Percentiles rank a stretch among this genome's conserved stretches.
Evolutionary conservation across 1,140 invertebrate genomes (phyloP).

Genomic region (Caenorhabditis briggsae): DNA sequence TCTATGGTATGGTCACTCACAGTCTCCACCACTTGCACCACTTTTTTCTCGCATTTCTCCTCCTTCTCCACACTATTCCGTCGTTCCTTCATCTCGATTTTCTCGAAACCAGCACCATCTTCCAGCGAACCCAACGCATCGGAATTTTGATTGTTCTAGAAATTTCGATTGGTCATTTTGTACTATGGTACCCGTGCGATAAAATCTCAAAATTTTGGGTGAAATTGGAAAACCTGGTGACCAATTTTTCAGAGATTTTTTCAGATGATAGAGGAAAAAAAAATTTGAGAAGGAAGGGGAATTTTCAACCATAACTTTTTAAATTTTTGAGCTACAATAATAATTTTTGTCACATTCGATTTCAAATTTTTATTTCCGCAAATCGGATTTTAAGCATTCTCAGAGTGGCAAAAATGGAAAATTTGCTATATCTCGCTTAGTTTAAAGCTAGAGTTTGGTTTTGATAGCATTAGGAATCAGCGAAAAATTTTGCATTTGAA

Average conservation of each 20-base stretch:
- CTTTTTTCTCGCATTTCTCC: conserved; percentile 32
- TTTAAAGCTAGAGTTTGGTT: no score
- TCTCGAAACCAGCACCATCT: conserved; percentile 32
- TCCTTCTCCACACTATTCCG: not conserved
- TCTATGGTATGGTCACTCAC: not conserved
- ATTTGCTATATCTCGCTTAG: no score
- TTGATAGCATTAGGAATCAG: no score
- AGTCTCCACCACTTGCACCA: not conserved
- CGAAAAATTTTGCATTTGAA: no score
- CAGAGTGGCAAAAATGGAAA: no score
- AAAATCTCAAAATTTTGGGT: not conserved
- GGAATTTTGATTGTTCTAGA: conserved; percentile 22
- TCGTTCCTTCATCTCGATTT: conserved; percentile 44
- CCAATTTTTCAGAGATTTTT: not conserved
- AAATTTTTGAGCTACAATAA: no score
- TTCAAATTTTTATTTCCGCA: no score
- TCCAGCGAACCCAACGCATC: conserved; percentile 4
- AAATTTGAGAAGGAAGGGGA: no score
- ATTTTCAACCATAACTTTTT: no score
- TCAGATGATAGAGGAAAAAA: not conserved
- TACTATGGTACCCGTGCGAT: not conserved
- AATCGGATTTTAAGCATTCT: no score
- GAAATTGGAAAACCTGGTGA: not conserved
- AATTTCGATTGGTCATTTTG: not conserved
- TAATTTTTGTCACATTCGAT: no score